Evolutionary conservation across 2,888 invertebrate genomes (phyloP).

Genomic region (Mesorhabditis belari): DNA sequence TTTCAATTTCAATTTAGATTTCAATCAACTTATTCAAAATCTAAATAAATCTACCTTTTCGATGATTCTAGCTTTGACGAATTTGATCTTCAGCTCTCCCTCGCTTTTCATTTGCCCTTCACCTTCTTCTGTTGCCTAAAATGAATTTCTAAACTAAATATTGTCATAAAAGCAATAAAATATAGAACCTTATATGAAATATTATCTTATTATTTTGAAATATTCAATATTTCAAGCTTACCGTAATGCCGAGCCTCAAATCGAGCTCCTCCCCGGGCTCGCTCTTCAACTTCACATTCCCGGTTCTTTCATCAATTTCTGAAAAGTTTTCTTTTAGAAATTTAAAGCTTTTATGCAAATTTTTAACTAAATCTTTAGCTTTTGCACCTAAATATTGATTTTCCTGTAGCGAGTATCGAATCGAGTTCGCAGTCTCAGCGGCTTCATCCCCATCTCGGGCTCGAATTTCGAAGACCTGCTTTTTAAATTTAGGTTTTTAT

Average conservation of each 20-base stretch:
- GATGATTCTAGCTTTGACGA: background rate
- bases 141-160: too few relatives aligned
- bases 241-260: conserved; percentile 12
- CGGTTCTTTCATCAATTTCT: conserved; percentile 11
- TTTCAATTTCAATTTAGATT: too few relatives aligned
- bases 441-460: conserved; percentile 16
- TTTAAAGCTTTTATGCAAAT: background rate
- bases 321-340: conserved; percentile 6
- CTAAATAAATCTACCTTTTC: too few relatives aligned
- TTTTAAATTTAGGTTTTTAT: background rate
- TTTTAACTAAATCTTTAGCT: too few relatives aligned
- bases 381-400: conserved; percentile 1
- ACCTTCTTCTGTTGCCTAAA: background rate
- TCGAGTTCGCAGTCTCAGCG: background rate
- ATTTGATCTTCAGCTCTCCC: background rate
- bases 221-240: too few relatives aligned
- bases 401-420: background rate
- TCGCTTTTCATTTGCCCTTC: background rate
- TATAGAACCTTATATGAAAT: background rate
- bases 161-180: too few relatives aligned
- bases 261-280: conserved; percentile 3
- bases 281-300: conserved; percentile 9
- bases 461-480: conserved; percentile 4
- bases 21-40: too few relatives aligned
- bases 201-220: background rate